Conservation (phyloP, 2,113 vertebrate species). For the Salvator merianae region DNA sequence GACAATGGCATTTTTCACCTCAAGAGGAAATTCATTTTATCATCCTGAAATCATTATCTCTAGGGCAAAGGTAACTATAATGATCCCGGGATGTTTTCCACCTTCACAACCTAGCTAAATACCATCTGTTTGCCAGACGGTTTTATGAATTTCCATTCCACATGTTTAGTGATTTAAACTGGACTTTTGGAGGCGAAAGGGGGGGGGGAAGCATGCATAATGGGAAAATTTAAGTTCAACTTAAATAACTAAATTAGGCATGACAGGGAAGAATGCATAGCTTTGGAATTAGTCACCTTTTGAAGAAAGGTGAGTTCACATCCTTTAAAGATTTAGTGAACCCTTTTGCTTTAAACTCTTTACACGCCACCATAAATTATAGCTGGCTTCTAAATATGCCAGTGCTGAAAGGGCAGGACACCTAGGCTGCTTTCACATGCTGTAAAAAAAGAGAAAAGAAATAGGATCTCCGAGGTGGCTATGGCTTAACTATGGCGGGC, state of each 20-base stretch:
- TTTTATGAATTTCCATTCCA: conserved; percentile 6
- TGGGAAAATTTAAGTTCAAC: conserved; percentile 33
- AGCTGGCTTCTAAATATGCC: conserved; percentile 6
- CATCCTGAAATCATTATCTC: conserved; percentile 26
- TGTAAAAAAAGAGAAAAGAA: too few species aligned
- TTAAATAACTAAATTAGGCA: conserved; percentile 44
- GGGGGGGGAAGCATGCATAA: conserved; percentile 15
- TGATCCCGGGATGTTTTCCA: conserved; percentile 22
- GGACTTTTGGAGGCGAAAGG: conserved; percentile 20
- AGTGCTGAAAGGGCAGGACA: background rate
- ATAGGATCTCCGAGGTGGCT: too few species aligned
- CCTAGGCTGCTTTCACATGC: background rate
- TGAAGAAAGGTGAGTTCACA: background rate
- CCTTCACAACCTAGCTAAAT: background rate
- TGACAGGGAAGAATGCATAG: conserved; percentile 28
- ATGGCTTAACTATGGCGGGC: too few species aligned
- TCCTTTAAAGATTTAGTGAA: conserved; percentile 33
- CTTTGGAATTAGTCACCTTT: conserved; percentile 33
- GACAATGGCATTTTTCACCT: background rate
- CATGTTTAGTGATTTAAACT: conserved; percentile 29
- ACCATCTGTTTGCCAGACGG: conserved; percentile 24
- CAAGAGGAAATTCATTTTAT: background rate
- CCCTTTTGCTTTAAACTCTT: conserved; percentile 32
- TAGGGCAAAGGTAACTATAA: conserved; percentile 15
- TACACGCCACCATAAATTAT: conserved; percentile 27